Conservation (phyloP, 2,888 invertebrate species). For the Stenurella melanura region DNA sequence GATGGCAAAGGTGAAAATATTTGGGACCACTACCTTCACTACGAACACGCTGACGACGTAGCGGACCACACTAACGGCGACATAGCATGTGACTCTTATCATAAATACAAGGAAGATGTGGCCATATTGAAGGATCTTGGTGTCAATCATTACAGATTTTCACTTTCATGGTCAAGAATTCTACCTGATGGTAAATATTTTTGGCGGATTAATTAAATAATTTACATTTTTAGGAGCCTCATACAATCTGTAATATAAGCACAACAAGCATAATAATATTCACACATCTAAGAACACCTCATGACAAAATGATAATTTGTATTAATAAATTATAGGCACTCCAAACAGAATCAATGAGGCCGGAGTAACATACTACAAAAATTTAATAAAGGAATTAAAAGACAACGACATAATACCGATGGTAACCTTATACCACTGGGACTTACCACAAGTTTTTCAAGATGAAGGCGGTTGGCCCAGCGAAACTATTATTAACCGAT, state of each 20-base stretch:
- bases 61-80: conserved; percentile 78
- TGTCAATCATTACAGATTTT: conserved; percentile 75
- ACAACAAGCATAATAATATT: too few species aligned
- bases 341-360: conserved; percentile 73
- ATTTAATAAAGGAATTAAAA: conserved; percentile 74
- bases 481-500: conserved; percentile 77
- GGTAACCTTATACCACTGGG: conserved; percentile 78
- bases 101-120: conserved; percentile 79
- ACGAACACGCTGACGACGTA: conserved; percentile 71
- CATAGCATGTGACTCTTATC: conserved; percentile 81
- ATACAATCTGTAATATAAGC: too few species aligned
- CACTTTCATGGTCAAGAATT: conserved; percentile 63
- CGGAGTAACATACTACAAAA: conserved; percentile 57
- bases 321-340: conserved; percentile 31
- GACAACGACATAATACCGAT: conserved; percentile 74
- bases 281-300: too few species aligned
- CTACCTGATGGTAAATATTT: conserved; percentile 76
- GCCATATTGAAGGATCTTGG: conserved; percentile 76
- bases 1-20: conserved; percentile 72
- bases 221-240: too few species aligned
- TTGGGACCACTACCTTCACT: conserved; percentile 75
- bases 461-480: conserved; percentile 80
- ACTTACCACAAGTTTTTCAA: conserved; percentile 59
- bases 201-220: too few species aligned
- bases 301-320: too few species aligned